A percentile compares a stretch with the other conserved stretches of the same genome.
Evolutionary conservation across 2,888 invertebrate genomes (phyloP).

Genomic region (Corythucha ciliata): DNA sequence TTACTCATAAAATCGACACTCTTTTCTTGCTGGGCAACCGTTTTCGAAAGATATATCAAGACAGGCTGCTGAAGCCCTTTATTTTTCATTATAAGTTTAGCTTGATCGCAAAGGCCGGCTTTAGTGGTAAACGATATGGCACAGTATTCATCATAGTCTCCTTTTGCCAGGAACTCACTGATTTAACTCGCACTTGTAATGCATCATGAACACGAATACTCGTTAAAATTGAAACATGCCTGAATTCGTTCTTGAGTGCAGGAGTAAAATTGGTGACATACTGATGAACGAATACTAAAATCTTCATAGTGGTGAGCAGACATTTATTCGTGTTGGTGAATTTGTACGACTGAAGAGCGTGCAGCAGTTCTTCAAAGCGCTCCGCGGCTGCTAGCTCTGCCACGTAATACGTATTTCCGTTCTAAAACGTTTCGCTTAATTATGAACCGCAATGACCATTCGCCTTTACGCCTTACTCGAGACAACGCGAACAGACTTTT

Average conservation of each 20-base stretch:
- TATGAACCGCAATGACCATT: neutral
- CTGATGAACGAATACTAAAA: conserved; percentile 26
- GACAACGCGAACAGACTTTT: conserved; percentile 71
- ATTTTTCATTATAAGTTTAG: conserved; percentile 47
- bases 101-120: conserved; percentile 52
- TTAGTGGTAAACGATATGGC: conserved; percentile 55
- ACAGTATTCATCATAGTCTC: conserved; percentile 51
- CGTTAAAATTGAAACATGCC: conserved; percentile 3
- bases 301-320: conserved; percentile 26
- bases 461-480: conserved; percentile 43
- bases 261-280: conserved; percentile 15
- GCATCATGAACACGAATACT: neutral
- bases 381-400: conserved; percentile 26
- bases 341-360: conserved; percentile 20
- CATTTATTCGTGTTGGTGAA: conserved; percentile 13
- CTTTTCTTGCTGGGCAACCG: no score
- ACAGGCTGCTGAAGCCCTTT: conserved; percentile 49
- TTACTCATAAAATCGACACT: no score
- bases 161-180: conserved; percentile 46
- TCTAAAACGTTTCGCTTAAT: conserved; percentile 15
- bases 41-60: no score
- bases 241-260: conserved; percentile 11
- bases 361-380: conserved; percentile 23
- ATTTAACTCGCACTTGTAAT: conserved; percentile 4
- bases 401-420: conserved; percentile 23